Percentiles rank a stretch among this genome's conserved stretches.
phyloP scores from a whole-genome alignment of 2,113 vertebrate genomes.

The Chunga burmeisteri region DNA sequence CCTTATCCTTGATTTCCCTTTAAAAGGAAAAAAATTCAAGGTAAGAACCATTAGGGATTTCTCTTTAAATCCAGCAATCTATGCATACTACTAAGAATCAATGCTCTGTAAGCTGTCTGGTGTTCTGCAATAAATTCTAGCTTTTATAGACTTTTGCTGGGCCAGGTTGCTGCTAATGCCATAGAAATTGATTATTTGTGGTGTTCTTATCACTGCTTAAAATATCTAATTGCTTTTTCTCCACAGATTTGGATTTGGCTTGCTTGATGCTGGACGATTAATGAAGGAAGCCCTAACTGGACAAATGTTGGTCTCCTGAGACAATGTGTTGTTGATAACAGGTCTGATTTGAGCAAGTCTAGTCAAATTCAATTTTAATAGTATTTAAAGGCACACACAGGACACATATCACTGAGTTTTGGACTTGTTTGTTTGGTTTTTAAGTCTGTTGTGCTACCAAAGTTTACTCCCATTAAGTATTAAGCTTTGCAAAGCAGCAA shows the following conservation, averaged over 20 bases:
- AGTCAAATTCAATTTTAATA: slow-evolving; percentile 60
- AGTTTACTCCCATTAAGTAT: slow-evolving; percentile 4
- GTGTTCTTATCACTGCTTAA: slow-evolving; percentile 76
- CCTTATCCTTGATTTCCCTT: slow-evolving; percentile 29
- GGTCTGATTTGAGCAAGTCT: slow-evolving; percentile 45
- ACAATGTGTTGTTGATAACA: slow-evolving; percentile 57
- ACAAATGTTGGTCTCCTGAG: slow-evolving; percentile 60
- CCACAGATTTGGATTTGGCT: slow-evolving; percentile 63
- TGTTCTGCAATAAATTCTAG: slow-evolving; percentile 69
- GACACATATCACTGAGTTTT: not conserved
- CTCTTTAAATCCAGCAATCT: slow-evolving; percentile 63
- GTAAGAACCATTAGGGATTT: slow-evolving; percentile 56
- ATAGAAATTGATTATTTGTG: slow-evolving; percentile 73
- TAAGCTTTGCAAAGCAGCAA: not conserved
- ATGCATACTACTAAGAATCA: slow-evolving; percentile 49
- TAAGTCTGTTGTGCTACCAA: not conserved
- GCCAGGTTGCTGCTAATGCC: slow-evolving; percentile 65
- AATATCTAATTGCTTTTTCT: slow-evolving; percentile 75
- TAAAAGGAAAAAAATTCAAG: slow-evolving; percentile 36
- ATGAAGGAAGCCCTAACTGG: slow-evolving; percentile 62
- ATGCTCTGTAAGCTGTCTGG: slow-evolving; percentile 49
- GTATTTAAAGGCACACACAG: slow-evolving; percentile 31
- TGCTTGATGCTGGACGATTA: slow-evolving; percentile 62
- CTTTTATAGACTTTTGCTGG: slow-evolving; percentile 69
- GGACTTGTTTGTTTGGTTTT: not conserved